phyloP scores from a whole-genome alignment of 2,797 vertebrate genomes.

The Pseudochirops cupreus region DNA sequence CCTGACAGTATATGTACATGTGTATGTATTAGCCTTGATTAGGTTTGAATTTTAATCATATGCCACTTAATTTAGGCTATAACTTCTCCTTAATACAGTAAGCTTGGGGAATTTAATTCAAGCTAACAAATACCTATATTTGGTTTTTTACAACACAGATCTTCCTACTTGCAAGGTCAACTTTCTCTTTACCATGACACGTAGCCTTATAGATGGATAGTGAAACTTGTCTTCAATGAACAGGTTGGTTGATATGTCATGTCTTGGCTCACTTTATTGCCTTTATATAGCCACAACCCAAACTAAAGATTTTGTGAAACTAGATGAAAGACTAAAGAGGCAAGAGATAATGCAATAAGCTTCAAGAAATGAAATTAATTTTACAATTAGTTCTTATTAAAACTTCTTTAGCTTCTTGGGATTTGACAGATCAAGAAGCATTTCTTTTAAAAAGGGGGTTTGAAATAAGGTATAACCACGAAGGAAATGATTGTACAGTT shows the following conservation, averaged over 20 bases:
- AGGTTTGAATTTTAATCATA: background rate
- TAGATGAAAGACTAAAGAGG: background rate
- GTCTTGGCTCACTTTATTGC: background rate
- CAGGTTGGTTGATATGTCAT: background rate
- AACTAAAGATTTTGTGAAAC: constrained; percentile 15
- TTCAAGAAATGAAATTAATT: background rate
- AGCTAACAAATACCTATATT: background rate
- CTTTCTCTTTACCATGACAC: background rate
- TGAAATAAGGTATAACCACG: constrained; percentile 26
- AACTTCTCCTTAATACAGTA: background rate
- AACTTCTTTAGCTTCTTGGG: constrained; percentile 37
- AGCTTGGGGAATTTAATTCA: background rate
- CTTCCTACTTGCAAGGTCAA: background rate
- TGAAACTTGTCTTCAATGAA: background rate
- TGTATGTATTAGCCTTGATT: background rate
- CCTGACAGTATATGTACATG: background rate
- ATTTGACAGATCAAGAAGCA: constrained; percentile 24
- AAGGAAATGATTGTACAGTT: constrained; percentile 44
- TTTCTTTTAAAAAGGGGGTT: constrained; percentile 15
- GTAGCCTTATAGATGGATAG: background rate
- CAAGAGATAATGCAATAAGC: background rate
- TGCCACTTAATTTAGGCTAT: background rate
- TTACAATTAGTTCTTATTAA: background rate
- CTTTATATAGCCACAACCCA: background rate
- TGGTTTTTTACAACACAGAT: background rate